Evolutionary conservation across 2,888 invertebrate genomes (phyloP), one percentile per base, ranked within the genome.

Genomic region (Eilema griseolum): DNA sequence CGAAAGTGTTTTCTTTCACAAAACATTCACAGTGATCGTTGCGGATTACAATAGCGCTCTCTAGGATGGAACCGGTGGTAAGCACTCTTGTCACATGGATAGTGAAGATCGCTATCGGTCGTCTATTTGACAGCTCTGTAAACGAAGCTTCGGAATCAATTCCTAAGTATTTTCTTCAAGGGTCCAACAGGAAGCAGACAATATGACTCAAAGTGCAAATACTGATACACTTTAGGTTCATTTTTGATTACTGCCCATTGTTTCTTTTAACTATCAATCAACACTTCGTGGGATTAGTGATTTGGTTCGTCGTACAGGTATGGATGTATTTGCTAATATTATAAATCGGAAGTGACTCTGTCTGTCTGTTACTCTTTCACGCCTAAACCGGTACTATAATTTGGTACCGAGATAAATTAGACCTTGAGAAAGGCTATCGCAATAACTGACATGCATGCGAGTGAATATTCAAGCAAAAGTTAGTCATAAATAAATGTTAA

Each of bases 61-160:
- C 75, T 74, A 69, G 73, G 75, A 71, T 74, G 69, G 77, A 75
- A 70, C 78, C 80, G 70, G 73, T 71, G 72, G 78, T 78, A 83
- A 85, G 85, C 83, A 83, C 85, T 85, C 83, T 75, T 68, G 85
- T 87, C 84, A 85, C 82, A 86, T 80, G 83, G 87, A 88, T 85
- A 79, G 83, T 79, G 79, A 79, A 83, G 81, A 85, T 75, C 81
- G 83, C 85, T 85, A 88, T 87, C 88, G 85, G 85, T 80, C 86
- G 88, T 83, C 85, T 86, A 84, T 76, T 93, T 91, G 85, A 93
- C 85, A 88, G 93, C 92, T 92, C 86, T 90, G 93, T 87, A 93
- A 93, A 93, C 91, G 80, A 76, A 77, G 80, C 68, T 80, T 69
- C 79, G 81, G 85, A 88, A 87, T 89, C 87, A 83, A 88, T 88